phyloP scores from a whole-genome alignment of 2,113 vertebrate species.

The Indicator maculatus region DNA sequence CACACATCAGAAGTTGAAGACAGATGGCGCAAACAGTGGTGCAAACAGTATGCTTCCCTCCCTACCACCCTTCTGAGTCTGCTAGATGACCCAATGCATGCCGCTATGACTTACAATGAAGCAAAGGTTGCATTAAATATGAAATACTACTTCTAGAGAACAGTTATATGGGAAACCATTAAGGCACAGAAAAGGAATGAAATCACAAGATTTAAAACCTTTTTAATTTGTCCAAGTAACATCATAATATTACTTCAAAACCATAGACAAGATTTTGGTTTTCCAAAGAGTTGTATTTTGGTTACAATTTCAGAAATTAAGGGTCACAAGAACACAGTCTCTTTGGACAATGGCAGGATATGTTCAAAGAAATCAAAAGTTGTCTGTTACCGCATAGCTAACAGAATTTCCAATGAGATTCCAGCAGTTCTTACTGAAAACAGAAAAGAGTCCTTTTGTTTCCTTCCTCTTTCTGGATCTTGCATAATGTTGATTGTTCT shows the following conservation, averaged over 20 bases:
- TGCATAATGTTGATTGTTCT: constrained; percentile 55
- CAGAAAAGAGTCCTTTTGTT: constrained; percentile 62
- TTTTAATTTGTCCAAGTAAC: background rate
- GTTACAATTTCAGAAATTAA: constrained; percentile 19
- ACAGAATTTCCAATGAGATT: constrained; percentile 40
- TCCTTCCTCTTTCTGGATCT: constrained; percentile 53
- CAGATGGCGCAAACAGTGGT: background rate
- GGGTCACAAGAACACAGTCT: background rate
- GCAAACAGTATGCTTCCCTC: background rate
- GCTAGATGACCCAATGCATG: background rate
- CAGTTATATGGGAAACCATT: background rate
- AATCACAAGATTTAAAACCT: background rate
- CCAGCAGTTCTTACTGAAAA: constrained; percentile 41
- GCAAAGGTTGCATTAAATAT: background rate
- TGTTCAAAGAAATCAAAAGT: constrained; percentile 26
- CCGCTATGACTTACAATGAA: background rate
- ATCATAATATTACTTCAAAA: background rate
- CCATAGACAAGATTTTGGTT: background rate
- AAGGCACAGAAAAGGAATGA: background rate
- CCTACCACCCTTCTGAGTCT: background rate
- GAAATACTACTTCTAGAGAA: background rate
- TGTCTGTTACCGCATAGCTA: constrained; percentile 26
- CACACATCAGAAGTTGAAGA: background rate
- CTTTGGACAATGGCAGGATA: constrained; percentile 43
- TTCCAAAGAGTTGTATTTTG: background rate